Evolutionary conservation across 2,113 vertebrate genomes (phyloP), one percentile per base, ranked within the genome.

Genomic region (Phalacrocorax pelagicus): DNA sequence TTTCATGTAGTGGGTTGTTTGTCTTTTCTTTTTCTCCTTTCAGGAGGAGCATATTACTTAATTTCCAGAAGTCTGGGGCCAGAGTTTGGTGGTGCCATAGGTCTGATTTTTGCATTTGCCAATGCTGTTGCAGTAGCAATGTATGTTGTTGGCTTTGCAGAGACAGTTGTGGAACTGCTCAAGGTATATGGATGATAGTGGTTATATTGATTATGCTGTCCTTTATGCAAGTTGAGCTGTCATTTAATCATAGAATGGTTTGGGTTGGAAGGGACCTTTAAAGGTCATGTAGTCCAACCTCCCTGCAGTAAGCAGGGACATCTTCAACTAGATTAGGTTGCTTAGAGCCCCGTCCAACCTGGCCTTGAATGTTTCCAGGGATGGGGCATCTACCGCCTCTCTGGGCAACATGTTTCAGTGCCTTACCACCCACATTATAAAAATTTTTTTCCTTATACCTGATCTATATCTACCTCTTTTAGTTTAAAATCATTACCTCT

Each of bases 111-210:
- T 82, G 99, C 99, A 70, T 99, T 99, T 94, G 99, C 99, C 86
- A 99, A 99, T 86, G 99, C 99, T 38, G 99, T 99, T 85, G 99
- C 99, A 40, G 99, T 99, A 47, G 99, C 99, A 94, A 99, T 99
- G 99, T 99, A 99, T 66, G 99, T 99, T 80, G 99, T 99, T 96
- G 99, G 99, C 85, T 99, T 99, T 96, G 99, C 99, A 63, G 99
- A 99, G 95, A 99, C 99, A 1, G 98, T 99, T 54, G 99, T 99
- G 42, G 98, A 99, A 77, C 98, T 99, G 42, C 99, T 99, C 13
- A 91, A 97, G 82, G 99, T 99, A 98, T 2, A 1, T 17, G 7
- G 20, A 38, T 63, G 15, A 13, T n/a, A 23, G 17, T 80, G 23
- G 5, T 85, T 69, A 7, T 26, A 15, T 49, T 84, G 38, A 21